Evolutionary conservation across 2,113 vertebrate species (phyloP), one percentile per base, ranked within the genome.

Genomic region (Muscicapa adusta): DNA sequence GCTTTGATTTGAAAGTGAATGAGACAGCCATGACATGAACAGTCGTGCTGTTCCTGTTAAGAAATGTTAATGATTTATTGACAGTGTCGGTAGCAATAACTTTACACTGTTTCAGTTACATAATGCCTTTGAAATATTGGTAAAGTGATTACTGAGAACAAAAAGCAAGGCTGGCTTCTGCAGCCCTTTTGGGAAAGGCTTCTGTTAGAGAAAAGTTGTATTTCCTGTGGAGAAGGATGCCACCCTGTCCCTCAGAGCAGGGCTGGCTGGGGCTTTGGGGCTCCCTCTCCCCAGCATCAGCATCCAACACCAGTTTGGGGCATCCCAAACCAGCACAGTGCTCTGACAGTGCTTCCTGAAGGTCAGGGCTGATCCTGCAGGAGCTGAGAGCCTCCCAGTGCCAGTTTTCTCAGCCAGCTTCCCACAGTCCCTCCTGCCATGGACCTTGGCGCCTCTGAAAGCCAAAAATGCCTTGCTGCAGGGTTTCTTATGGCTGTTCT

Each of bases 31-130:
- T 96, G 96, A 97, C 96, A 97, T 91, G 90, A 96, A 95, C 74
- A 86, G 92, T 95, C 90, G 91, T 87, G 91, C 88, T 86, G 83
- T 91, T 94, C 95, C 93, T 85, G 58, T 97, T 96, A 97, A 96
- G 95, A 97, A 96, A 94, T 81, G 95, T 91, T 97, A 97, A 97
- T 97, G 95, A 98, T 96, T 97, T 95, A 95, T 97, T 93, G 94
- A 86, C 92, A 90, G 65, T 96, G 94, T 96, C 63, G 61, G 96
- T 96, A 91, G 93, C 91, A 91, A 96, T 97, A 96, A 96, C 63
- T 88, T 95, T 95, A 96, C 84, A 94, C 85, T 57, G 88, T 80
- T 96, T 91, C 92, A 71, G 63, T 97, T 96, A 90, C 73, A 94
- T 89, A 96, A 95, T 95, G 95, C 79, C 91, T 97, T 94, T 96